Conservation (phyloP, 1,140 invertebrate species). For the Adelges cooleyi region DNA sequence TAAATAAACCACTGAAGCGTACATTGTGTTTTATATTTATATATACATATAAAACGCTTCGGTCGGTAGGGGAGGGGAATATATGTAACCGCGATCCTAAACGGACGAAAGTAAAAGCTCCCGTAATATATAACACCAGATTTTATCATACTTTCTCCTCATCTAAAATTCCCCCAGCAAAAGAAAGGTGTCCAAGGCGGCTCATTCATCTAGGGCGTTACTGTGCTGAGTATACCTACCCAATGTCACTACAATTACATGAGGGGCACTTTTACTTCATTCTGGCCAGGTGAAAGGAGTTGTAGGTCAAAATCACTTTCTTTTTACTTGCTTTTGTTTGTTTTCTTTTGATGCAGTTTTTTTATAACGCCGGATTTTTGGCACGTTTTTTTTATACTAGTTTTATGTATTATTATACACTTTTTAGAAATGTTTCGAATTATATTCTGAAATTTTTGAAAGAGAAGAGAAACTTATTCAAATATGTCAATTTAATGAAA, state of each 20-base stretch:
- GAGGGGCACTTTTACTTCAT: slow-evolving; percentile 28
- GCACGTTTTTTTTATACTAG: slow-evolving; percentile 2
- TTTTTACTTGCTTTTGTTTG: slow-evolving; percentile 27
- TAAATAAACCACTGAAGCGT: background rate
- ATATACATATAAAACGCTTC: too few relatives aligned
- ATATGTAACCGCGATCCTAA: slow-evolving; percentile 4
- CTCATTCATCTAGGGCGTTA: slow-evolving; percentile 25
- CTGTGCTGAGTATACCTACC: slow-evolving; percentile 3
- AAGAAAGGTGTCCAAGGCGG: slow-evolving; percentile 22
- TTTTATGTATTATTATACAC: background rate
- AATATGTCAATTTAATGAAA: too few relatives aligned
- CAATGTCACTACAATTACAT: slow-evolving; percentile 26
- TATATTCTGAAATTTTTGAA: background rate
- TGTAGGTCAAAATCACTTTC: slow-evolving; percentile 29
- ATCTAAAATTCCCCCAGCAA: slow-evolving; percentile 25
- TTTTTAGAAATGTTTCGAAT: background rate
- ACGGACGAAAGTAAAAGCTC: slow-evolving; percentile 28
- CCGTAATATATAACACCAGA: slow-evolving; percentile 16
- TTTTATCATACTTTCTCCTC: slow-evolving; percentile 28
- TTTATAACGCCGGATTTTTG: slow-evolving; percentile 1
- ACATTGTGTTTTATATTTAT: background rate
- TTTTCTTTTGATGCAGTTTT: slow-evolving; percentile 23
- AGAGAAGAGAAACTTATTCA: too few relatives aligned
- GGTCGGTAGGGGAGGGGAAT: background rate
- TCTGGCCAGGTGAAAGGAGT: slow-evolving; percentile 26